These are phyloP conservation scores for Girardinichthys multiradiatus DNA, from an alignment of 2,113 vertebrate genomes.

Conservation along the genomic window DNA sequence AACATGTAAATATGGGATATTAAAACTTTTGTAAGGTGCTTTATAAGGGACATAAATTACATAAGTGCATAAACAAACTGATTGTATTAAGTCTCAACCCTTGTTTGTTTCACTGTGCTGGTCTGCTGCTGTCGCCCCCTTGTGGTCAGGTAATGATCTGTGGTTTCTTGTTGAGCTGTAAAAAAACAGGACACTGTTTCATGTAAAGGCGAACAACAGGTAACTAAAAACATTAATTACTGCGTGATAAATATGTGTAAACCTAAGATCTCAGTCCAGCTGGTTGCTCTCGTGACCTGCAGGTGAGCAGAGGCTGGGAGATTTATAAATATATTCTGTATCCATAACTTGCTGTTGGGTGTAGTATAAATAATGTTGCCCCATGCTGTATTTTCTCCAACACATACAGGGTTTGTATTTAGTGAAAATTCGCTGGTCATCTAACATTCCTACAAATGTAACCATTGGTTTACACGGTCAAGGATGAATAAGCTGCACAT, in stretches of 20 bases:
- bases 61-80: not conserved
- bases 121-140: not conserved
- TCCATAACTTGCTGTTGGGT: too few relatives aligned
- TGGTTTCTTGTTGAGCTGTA: too few relatives aligned
- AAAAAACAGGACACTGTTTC: too few relatives aligned
- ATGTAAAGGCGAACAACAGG: too few relatives aligned
- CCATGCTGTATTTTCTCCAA: not conserved
- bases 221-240: too few relatives aligned
- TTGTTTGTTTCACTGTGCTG: not conserved
- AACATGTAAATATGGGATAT: too few relatives aligned
- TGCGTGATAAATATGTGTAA: too few relatives aligned
- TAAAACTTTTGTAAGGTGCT: too few relatives aligned
- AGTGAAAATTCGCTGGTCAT: not conserved
- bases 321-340: not conserved
- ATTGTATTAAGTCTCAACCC: not conserved
- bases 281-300: too few relatives aligned
- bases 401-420: not conserved
- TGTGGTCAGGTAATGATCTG: not conserved
- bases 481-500: not conserved
- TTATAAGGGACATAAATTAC: not conserved
- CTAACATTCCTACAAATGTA: not conserved
- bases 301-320: not conserved
- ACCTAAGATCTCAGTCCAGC: too few relatives aligned
- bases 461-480: not conserved
- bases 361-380: too few relatives aligned